These are phyloP conservation scores for Parambassis ranga DNA, from an alignment of 2,797 vertebrate genomes.

Conservation along the genomic window DNA sequence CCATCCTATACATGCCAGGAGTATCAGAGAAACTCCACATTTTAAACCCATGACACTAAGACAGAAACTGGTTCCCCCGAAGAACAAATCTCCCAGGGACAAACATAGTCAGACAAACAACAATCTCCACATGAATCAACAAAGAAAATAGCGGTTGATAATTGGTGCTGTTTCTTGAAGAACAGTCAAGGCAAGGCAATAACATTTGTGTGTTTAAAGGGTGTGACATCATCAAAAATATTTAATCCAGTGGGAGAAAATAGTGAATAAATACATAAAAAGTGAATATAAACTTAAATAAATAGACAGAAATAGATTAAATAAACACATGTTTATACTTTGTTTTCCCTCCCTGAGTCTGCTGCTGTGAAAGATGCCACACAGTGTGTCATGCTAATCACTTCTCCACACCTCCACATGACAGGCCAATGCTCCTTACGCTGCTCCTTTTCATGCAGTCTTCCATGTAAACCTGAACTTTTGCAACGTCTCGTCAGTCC, in stretches of 20 bases:
- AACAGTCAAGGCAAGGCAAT: background rate
- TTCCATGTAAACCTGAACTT: slow-evolving; percentile 17
- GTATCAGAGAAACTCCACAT: no score
- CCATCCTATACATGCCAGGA: no score
- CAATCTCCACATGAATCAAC: background rate
- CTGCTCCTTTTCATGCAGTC: background rate
- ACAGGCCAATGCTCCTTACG: slow-evolving; percentile 7
- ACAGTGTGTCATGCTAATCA: slow-evolving; percentile 41
- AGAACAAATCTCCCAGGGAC: no score
- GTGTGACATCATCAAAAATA: no score
- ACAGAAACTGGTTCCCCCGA: no score
- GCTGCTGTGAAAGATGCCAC: background rate
- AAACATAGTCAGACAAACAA: no score
- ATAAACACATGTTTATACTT: no score
- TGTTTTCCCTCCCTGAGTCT: background rate
- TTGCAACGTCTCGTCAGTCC: background rate
- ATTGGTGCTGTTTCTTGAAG: background rate
- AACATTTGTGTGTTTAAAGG: no score
- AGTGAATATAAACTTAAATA: no score
- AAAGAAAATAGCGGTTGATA: background rate
- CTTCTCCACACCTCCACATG: slow-evolving; percentile 55
- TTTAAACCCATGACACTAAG: no score
- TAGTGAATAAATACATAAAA: background rate
- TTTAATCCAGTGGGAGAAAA: no score
- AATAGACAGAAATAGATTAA: no score